A percentile compares a stretch with the other conserved stretches of the same genome.
These are phyloP conservation scores for Tichodroma muraria DNA, from an alignment of 2,113 vertebrate species.

Conservation along the genomic window DNA sequence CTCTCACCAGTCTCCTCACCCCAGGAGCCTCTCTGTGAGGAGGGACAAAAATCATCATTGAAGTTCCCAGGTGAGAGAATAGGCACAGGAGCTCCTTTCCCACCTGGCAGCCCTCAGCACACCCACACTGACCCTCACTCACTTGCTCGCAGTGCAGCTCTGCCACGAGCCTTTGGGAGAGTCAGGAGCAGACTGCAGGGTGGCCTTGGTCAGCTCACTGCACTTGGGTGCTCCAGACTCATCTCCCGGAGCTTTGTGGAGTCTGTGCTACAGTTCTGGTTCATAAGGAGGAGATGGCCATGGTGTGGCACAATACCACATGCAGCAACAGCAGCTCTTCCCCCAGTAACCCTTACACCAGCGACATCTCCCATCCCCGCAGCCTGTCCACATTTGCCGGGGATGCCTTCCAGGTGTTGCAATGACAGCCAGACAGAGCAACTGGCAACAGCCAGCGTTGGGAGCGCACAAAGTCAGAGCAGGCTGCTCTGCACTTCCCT, in stretches of 20 bases:
- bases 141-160: not conserved
- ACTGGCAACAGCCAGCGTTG: not conserved
- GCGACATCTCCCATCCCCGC: not conserved
- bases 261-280: not conserved
- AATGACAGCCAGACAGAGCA: not conserved
- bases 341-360: not conserved
- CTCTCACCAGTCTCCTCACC: not conserved
- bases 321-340: not conserved
- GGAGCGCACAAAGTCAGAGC: not conserved
- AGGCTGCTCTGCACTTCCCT: not conserved
- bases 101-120: not conserved
- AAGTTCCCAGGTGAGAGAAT: not conserved
- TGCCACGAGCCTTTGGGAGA: not conserved
- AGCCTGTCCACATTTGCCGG: not conserved
- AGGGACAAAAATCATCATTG: not conserved
- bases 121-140: fast-evolving
- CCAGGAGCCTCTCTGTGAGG: not conserved
- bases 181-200: not conserved
- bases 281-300: not conserved
- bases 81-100: not conserved
- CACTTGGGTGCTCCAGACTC: not conserved
- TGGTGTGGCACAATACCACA: not conserved
- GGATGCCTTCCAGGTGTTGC: not conserved
- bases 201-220: not conserved
- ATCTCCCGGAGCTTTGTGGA: not conserved